Evolutionary conservation across 2,888 invertebrate species (phyloP).

Genomic region (Ophion slaviceki): DNA sequence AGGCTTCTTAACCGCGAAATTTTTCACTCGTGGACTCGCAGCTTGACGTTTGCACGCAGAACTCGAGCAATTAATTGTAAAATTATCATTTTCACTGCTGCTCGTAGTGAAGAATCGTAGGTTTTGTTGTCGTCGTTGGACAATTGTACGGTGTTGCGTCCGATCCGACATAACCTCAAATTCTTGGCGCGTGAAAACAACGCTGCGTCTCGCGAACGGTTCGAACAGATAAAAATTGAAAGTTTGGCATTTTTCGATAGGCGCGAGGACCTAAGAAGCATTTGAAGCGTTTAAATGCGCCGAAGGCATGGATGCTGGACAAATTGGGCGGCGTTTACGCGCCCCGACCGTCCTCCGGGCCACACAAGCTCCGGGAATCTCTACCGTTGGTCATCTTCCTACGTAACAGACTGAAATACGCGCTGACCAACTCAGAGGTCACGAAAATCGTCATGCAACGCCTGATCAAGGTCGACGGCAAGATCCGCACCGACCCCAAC

Average conservation of each 20-base stretch:
- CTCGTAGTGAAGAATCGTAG: background rate
- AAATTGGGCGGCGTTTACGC: conserved; percentile 99
- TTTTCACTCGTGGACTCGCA: conserved; percentile 47
- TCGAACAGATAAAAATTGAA: background rate
- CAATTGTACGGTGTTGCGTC: background rate
- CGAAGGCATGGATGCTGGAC: conserved; percentile 99
- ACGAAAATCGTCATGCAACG: conserved; percentile 99
- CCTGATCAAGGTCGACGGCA: conserved; percentile 98
- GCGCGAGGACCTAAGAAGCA: conserved; percentile 99
- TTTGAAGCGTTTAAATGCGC: conserved; percentile 99
- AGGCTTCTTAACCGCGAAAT: conserved; percentile 46
- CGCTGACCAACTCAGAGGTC: conserved; percentile 97
- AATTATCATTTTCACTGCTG: background rate
- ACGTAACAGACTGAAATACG: conserved; percentile 99
- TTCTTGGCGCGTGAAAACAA: conserved; percentile 19
- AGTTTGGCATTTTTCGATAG: conserved; percentile 84
- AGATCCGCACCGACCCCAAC: conserved; percentile 98
- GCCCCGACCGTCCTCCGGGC: conserved; percentile 98
- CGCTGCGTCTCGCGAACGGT: background rate
- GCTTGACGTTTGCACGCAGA: conserved; percentile 38
- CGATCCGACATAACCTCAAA: conserved; percentile 52
- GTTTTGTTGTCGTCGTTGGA: background rate
- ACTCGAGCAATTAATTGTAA: background rate
- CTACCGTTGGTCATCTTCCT: conserved; percentile 98
- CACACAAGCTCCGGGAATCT: conserved; percentile 98